phyloP scores from a whole-genome alignment of 1,140 invertebrate genomes.

The Bicyclus anynana region DNA sequence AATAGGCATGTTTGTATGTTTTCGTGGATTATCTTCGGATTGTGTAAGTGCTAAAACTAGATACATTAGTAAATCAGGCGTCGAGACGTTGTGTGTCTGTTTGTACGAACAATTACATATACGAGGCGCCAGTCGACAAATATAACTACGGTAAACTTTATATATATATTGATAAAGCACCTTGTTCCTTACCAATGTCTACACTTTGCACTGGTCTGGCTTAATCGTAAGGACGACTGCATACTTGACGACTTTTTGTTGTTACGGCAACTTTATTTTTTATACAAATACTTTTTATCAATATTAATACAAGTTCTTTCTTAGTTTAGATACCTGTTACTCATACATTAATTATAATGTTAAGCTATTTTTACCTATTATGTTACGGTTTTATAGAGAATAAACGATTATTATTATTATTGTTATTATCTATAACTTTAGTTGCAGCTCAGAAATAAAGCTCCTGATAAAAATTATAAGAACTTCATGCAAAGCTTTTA shows the following conservation, averaged over 20 bases:
- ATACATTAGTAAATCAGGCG: conserved; percentile 70
- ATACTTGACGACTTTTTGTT: background rate
- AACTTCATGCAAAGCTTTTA: too few relatives aligned
- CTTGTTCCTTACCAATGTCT: conserved; percentile 25
- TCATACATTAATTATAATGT: too few relatives aligned
- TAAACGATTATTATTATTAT: too few relatives aligned
- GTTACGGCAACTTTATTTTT: background rate
- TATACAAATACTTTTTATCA: too few relatives aligned
- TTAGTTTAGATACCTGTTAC: too few relatives aligned
- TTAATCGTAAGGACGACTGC: conserved; percentile 7
- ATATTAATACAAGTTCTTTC: too few relatives aligned
- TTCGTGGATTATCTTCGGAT: conserved; percentile 36
- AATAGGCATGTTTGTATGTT: conserved; percentile 21
- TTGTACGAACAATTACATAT: conserved; percentile 68
- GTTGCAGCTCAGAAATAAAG: too few relatives aligned
- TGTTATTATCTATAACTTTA: too few relatives aligned
- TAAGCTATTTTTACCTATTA: too few relatives aligned
- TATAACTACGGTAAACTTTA: conserved; percentile 45
- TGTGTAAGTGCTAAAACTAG: conserved; percentile 67
- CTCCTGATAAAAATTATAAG: too few relatives aligned
- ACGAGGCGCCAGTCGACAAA: conserved; percentile 69
- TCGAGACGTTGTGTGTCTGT: conserved; percentile 46
- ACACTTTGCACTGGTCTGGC: conserved; percentile 17
- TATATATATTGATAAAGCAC: conserved; percentile 35
- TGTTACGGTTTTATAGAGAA: too few relatives aligned